Evolutionary conservation across 2,888 invertebrate genomes (phyloP).

Genomic region (Zygothrica quintamaculata): DNA sequence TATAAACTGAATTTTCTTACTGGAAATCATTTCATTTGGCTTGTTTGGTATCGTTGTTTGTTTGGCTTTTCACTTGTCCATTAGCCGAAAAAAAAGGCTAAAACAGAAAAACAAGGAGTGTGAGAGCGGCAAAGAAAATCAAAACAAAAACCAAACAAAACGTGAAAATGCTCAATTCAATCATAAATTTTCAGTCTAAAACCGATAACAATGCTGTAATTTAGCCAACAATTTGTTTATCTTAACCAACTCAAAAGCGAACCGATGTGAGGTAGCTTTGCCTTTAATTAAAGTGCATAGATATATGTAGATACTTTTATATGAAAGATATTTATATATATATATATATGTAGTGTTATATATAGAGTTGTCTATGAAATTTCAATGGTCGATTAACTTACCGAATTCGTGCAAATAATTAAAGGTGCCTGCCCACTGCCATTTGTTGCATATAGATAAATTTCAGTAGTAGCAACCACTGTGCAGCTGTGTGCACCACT

Average conservation of each 20-base stretch:
- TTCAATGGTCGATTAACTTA: conserved; percentile 65
- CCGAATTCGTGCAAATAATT: conserved; percentile 72
- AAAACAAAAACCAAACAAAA: conserved; percentile 39
- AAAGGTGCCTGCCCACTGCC: conserved; percentile 51
- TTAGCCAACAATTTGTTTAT: conserved; percentile 67
- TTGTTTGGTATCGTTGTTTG: conserved; percentile 8
- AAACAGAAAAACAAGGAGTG: background rate
- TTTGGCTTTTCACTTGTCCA: conserved; percentile 59
- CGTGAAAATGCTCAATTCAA: conserved; percentile 65
- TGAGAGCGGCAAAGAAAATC: too few species aligned
- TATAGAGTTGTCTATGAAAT: conserved; percentile 52
- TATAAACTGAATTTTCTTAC: conserved; percentile 40
- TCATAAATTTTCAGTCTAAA: conserved; percentile 59
- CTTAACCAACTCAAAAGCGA: conserved; percentile 50
- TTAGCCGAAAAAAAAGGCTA: conserved; percentile 19
- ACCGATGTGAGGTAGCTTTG: conserved; percentile 45
- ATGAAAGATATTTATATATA: conserved; percentile 15
- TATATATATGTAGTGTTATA: conserved; percentile 19
- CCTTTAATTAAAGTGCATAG: conserved; percentile 65
- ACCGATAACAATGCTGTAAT: conserved; percentile 70
- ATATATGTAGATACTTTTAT: conserved; percentile 10
- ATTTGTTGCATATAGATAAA: conserved; percentile 32
- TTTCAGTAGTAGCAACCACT: conserved; percentile 42
- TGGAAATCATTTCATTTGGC: conserved; percentile 61
- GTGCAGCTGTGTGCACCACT: conserved; percentile 29